Evolutionary conservation across 35 echinoderm and acorn worm species (phyloP), one percentile per base, ranked within the genome.

Genomic region (Chiridota heheva): DNA sequence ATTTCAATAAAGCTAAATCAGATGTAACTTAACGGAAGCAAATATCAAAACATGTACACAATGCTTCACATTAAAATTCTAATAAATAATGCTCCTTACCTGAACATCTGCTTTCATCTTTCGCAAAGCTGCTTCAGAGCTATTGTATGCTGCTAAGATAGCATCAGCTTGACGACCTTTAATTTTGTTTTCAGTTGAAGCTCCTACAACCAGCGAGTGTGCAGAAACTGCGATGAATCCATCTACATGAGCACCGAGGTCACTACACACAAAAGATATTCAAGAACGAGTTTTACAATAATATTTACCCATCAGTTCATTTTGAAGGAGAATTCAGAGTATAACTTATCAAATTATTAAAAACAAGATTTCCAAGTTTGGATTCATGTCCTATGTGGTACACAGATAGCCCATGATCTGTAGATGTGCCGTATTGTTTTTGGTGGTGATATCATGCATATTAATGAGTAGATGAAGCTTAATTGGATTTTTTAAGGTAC

Each of bases 171-270:
- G 68, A 6, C 74, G 61, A 46, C 87, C 92, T 26, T 38, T 90
- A 5, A 90, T 69, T 58, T 89, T 89, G 17, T 82, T 96, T 16
- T 96, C 92, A 2, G 47, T 44, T 16, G 92, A 82, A 17, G 92
- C 87, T 53, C 92, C 92, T 25, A 96, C 62, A 33, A 96, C 80
- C 15, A 96, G 29, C 20, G 92, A 86, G 45, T 96, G 87, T 0
- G 92, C 92, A 29, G 70, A 75, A 1, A 86, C 87, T 10, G 87
- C 92, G 30, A 96, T 89, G 16, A 90, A 90, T 41, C 92, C 92
- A 78, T 96, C 92, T 36, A 96, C 60, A 60, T 96, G 92, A 44
- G 82, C 92, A 70, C 92, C 92, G 25, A 96, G 55, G 77, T 96
- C 92, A 47, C 92, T 96, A 36, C 38, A 18, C n/a, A 12, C 8